Evolutionary conservation across 2,888 invertebrate genomes (phyloP), one percentile per base, ranked within the genome.

Genomic region (Synergus itoensis): DNA sequence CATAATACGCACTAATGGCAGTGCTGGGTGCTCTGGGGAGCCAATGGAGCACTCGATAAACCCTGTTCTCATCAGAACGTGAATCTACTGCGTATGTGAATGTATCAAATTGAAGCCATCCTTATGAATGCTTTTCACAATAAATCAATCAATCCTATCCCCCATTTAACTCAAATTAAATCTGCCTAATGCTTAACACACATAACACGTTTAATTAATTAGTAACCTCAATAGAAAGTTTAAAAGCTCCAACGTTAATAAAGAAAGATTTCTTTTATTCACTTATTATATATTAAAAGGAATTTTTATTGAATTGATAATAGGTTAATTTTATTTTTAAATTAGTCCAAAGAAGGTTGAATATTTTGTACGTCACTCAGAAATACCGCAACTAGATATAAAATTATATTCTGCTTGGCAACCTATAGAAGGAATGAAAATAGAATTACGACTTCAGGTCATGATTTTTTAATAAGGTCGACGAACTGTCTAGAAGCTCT

Each of bases 1-100:
- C 87, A 88, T 88, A 89, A 89, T 88, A 81, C 86, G 82, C 77
- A 82, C 82, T 85, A 88, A 87, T 86, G 86, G 85, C 84, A 83
- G 83, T 79, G 79, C 81, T 76, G 77, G 80, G 77, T 82, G 81
- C 60, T 80, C 82, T 84, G 81, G 84, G 80, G 82, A 84, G 53
- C 81, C 78, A 77, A 78, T 82, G 60, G 81, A 81, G 82, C 80
- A 85, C 84, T 84, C 84, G 86, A 85, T 84, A 84, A 86, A 88
- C 86, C 86, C 84, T 80, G 83, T 69, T 80, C 80, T 85, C 84
- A 82, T 86, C 88, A 86, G 80, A 79, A 76, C 79, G 82, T 4
- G 12, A 60, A 18, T 60, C 79, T 86, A 81, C 82, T 81, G 64
- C 77, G 69, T 67, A 75, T 77, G 60, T 43, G 41, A 67, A 7